Evolutionary conservation across 2,113 vertebrate species (phyloP), one percentile per base, ranked within the genome.

Genomic region (Piprites chloris): DNA sequence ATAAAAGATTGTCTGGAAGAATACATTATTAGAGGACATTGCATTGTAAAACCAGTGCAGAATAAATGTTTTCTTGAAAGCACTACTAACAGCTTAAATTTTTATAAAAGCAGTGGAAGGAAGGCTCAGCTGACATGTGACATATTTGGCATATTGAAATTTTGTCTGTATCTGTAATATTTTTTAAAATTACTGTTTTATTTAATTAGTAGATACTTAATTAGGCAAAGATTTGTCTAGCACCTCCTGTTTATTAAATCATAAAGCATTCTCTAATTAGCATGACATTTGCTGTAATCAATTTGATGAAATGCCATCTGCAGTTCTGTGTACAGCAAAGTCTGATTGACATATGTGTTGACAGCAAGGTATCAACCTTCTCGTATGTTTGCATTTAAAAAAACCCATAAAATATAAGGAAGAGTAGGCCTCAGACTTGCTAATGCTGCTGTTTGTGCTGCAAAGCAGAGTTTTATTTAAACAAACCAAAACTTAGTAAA

Each of bases 141-240:
- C 55, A 83, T 83, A n/a, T 19, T 28, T 80, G 47, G 15, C 68
- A 62, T 90, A 68, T n/a, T 92, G 91, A 86, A 86, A 95, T 94
- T 86, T 78, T 27, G 39, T 93, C 80, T 75, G 20, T 93, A 86
- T 93, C 75, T 84, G 21, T 87, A 94, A 92, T 93, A 90, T 78
- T 82, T 95, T 91, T 94, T 44, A 87, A 95, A 97, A 85, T 87
- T 4, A 80, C 47, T 92, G 15, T 85, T 93, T 92, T 95, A 87
- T 95, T 92, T 94, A 92, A 93, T 97, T 95, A 96, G 32, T 39
- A 86, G 91, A 84, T 89, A 86, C 79, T 95, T 95, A 91, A 96
- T 95, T 96, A 96, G 82, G 76, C 73, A 93, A 93, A 95, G 78
- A 80, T 90, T 95, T 95, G 96, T 95, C 92, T 97, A 93, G 87